These are phyloP conservation scores for Cervus canadensis DNA, from an alignment of 2,113 vertebrate species.

Conservation along the genomic window DNA sequence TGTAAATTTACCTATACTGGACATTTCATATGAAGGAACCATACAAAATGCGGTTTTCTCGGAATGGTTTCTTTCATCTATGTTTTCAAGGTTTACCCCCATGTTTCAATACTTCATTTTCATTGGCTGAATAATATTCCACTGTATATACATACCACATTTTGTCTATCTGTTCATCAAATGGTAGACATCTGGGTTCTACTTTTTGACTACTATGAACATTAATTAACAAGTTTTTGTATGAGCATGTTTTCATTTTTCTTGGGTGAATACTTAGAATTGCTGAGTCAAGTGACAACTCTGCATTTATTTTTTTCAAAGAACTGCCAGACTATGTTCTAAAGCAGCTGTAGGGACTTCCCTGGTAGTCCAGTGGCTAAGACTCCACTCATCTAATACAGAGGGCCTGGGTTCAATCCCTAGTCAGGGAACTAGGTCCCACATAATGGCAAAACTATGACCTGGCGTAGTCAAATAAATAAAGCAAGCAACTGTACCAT, in stretches of 20 bases:
- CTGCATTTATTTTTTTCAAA: neutral
- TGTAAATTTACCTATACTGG: neutral
- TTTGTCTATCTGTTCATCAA: neutral
- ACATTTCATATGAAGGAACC: neutral
- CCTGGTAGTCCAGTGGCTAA: neutral
- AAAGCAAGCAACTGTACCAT: neutral
- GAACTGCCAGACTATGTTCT: neutral
- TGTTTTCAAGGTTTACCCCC: neutral
- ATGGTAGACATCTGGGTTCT: neutral
- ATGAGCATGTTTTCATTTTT: neutral
- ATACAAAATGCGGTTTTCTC: neutral
- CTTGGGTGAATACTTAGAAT: neutral
- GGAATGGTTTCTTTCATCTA: neutral
- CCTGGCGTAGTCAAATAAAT: neutral
- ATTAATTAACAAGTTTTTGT: neutral
- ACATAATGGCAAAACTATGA: neutral
- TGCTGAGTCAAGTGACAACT: neutral
- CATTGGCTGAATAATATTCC: neutral
- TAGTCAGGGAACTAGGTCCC: neutral
- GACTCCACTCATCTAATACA: neutral
- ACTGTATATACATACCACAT: neutral
- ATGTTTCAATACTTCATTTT: neutral
- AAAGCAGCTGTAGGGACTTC: neutral
- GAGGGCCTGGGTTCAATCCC: neutral
- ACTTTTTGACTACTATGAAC: neutral